phyloP scores from a whole-genome alignment of 2,888 invertebrate genomes.

The Sarcophaga carnaria region DNA sequence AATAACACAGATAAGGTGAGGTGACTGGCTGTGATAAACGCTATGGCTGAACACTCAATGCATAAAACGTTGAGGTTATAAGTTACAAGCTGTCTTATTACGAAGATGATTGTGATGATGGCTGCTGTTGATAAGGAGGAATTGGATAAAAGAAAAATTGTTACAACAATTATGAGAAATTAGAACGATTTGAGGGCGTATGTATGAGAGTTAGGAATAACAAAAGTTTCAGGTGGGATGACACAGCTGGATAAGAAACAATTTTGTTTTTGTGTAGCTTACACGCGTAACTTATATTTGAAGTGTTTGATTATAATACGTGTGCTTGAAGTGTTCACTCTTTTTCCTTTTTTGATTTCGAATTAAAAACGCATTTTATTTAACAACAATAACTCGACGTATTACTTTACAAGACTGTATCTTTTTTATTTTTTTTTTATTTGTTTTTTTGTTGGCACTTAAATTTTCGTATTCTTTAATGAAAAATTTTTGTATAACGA shows the following conservation, averaged over 20 bases:
- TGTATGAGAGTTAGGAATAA: no score
- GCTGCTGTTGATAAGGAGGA: no score
- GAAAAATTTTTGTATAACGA: slow-evolving; percentile 17
- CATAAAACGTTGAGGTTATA: no score
- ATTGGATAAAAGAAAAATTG: background rate
- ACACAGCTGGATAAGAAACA: slow-evolving; percentile 42
- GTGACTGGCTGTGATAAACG: no score
- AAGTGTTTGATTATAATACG: background rate
- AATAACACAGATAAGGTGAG: no score
- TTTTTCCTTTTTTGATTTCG: slow-evolving; percentile 9
- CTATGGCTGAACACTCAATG: no score
- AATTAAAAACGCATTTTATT: slow-evolving; percentile 31
- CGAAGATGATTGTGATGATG: no score
- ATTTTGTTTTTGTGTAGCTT: slow-evolving; percentile 3
- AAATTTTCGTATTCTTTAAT: slow-evolving; percentile 9
- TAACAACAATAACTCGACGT: slow-evolving; percentile 3
- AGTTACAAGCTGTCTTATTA: no score
- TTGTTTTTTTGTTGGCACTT: slow-evolving; percentile 40
- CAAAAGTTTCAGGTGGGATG: background rate
- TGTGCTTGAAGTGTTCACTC: background rate
- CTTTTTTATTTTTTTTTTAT: slow-evolving; percentile 4
- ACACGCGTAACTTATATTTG: slow-evolving; percentile 3
- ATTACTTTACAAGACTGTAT: background rate
- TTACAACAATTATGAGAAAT: background rate
- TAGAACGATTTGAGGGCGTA: background rate